These are phyloP conservation scores for Zele albiditarsus DNA, from an alignment of 2,888 invertebrate species.

Conservation along the genomic window DNA sequence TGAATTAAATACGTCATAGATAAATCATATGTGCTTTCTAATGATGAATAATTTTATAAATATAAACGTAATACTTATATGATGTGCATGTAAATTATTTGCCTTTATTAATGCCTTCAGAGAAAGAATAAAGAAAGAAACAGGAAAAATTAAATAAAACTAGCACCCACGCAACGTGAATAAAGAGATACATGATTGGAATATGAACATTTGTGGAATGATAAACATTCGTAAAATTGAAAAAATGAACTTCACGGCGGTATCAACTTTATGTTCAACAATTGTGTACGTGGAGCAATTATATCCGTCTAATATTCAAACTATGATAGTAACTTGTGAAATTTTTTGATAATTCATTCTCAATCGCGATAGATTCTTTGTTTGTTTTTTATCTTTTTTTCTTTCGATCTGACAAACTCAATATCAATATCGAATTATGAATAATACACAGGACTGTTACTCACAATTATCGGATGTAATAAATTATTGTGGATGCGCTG, in stretches of 20 bases:
- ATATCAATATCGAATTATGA: neutral
- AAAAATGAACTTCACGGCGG: neutral
- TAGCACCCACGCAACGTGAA: neutral
- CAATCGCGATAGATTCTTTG: neutral
- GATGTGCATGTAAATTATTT: slow-evolving; percentile 52
- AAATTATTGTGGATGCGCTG: neutral
- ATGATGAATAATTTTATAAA: slow-evolving; percentile 72
- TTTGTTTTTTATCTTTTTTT: neutral
- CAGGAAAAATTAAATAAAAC: neutral
- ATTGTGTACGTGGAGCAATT: neutral
- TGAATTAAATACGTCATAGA: slow-evolving; percentile 65
- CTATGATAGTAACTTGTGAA: neutral
- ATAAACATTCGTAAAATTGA: slow-evolving; percentile 12
- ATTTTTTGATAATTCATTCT: neutral
- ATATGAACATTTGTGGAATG: neutral
- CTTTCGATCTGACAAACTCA: neutral
- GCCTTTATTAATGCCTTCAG: slow-evolving; percentile 53
- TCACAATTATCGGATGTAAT: neutral
- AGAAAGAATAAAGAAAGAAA: slow-evolving; percentile 22
- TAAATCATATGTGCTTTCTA: slow-evolving; percentile 71
- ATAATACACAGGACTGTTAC: neutral
- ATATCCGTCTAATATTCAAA: neutral
- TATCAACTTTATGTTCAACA: neutral
- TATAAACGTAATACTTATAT: slow-evolving; percentile 69
- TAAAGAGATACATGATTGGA: neutral